These are phyloP conservation scores for Callipepla californica DNA, from an alignment of 2,113 vertebrate genomes.

Conservation along the genomic window DNA sequence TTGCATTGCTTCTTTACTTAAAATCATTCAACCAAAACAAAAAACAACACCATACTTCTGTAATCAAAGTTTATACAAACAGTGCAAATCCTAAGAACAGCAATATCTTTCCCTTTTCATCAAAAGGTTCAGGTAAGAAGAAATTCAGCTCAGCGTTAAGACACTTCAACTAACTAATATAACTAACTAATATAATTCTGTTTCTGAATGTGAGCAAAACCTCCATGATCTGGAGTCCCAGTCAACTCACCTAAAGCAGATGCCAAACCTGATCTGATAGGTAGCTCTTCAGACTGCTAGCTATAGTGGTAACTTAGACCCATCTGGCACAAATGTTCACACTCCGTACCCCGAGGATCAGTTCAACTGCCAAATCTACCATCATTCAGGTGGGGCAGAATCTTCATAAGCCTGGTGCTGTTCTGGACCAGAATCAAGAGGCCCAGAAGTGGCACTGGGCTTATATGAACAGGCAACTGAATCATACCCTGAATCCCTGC, in stretches of 20 bases:
- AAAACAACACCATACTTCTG: neutral
- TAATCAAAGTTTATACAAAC: neutral
- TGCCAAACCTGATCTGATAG: neutral
- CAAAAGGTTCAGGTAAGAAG: neutral
- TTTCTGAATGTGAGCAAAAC: neutral
- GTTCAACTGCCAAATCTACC: neutral
- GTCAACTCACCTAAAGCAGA: neutral
- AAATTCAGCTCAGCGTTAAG: neutral
- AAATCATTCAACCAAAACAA: neutral
- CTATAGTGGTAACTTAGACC: neutral
- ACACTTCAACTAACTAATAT: neutral
- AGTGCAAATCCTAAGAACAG: neutral
- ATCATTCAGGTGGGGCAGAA: neutral
- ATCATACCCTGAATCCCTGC: neutral
- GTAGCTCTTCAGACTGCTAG: neutral
- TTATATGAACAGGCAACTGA: neutral
- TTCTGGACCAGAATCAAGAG: neutral
- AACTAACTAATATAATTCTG: neutral
- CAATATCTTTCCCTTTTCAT: neutral
- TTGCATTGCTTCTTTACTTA: neutral
- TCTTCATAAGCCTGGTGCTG: neutral
- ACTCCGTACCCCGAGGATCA: neutral
- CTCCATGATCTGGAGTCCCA: neutral
- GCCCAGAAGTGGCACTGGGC: fast-evolving
- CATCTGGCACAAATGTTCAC: neutral